Base-by-base conservation (phyloP, 2,113 vertebrate species). In the Tychaedon coryphoeus region DNA sequence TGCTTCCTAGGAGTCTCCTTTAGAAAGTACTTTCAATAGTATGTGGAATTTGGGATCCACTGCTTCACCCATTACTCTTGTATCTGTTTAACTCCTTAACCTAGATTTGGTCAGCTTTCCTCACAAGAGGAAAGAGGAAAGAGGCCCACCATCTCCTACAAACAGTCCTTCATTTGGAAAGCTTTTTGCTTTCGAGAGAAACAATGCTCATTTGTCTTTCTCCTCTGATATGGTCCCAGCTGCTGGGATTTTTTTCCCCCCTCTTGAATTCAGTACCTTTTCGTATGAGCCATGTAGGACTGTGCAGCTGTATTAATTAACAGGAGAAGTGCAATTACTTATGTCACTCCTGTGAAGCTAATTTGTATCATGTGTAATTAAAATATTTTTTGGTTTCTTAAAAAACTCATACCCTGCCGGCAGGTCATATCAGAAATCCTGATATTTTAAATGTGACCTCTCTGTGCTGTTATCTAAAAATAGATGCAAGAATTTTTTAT, bases 271-370 rank as follows among this genome's bases (percentile, higher is more conserved):
- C 40, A 43, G n/a, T 70, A 24, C 53, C 8, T 88, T 67, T 53
- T 66, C 54, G 80, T 40, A 86, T 86, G 53, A 88, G n/a, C 71
- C 7, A 16, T 47, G 10, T 36, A 83, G 40, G 48, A 25, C 48
- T 54, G 29, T 79, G 23, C 57, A 62, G 71, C 50, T 88, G 23
- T 72, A 17, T 79, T 94, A 86, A 91, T 94, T 94, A 96, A 70
- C 47, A 71, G 60, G 33, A 66, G 43, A 58, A 78, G 34, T 67
- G 38, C 38, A 77, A 26, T 90, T 51, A 61, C 51, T 79, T 79
- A 31, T 17, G 34, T 47, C 10, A 33, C 9, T 78, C 14, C 28
- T 58, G 8, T 85, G 48, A 81, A 85, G 38, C 38, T 85, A 60
- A 88, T 79, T 72, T 92, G 43, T 82, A 18, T 64, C 34, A 64